Evolutionary conservation across 2,888 invertebrate species (phyloP).

Genomic region (Rotaria magnacalcarata): DNA sequence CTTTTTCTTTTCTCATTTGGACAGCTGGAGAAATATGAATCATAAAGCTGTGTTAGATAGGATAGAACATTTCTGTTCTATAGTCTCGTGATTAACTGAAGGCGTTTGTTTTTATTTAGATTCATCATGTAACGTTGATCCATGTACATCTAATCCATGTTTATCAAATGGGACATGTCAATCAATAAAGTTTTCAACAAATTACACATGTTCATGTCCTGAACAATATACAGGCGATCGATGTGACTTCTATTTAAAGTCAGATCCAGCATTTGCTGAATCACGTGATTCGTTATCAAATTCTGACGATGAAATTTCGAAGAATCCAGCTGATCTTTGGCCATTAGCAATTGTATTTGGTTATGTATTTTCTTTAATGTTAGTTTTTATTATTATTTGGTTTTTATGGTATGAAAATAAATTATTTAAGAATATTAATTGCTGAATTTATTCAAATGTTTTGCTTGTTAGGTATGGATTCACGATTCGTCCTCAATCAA

Average conservation of each 20-base stretch:
- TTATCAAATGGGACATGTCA: conserved; percentile 11
- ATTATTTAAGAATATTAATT: too few species aligned
- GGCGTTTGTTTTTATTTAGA: background rate
- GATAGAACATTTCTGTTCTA: background rate
- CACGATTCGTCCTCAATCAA: conserved; percentile 9
- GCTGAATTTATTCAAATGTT: too few species aligned
- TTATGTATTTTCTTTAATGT: conserved; percentile 45
- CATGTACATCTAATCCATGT: conserved; percentile 16
- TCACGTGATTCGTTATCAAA: background rate
- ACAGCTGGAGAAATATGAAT: background rate
- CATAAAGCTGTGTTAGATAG: background rate
- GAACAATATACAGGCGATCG: background rate
- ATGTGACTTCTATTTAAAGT: background rate
- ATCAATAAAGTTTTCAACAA: background rate
- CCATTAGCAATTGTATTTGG: conserved; percentile 45
- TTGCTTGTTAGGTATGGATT: background rate
- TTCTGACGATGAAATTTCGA: background rate
- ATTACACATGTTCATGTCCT: conserved; percentile 10
- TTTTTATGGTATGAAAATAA: conserved; percentile 42
- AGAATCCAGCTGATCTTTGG: conserved; percentile 36
- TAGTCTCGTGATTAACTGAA: too few species aligned
- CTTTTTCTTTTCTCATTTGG: too few species aligned
- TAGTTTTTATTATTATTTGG: conserved; percentile 45
- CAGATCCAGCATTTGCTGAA: background rate
- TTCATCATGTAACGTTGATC: background rate